Conservation (phyloP, 2,888 invertebrate species). For the Thereva nobilitata region DNA sequence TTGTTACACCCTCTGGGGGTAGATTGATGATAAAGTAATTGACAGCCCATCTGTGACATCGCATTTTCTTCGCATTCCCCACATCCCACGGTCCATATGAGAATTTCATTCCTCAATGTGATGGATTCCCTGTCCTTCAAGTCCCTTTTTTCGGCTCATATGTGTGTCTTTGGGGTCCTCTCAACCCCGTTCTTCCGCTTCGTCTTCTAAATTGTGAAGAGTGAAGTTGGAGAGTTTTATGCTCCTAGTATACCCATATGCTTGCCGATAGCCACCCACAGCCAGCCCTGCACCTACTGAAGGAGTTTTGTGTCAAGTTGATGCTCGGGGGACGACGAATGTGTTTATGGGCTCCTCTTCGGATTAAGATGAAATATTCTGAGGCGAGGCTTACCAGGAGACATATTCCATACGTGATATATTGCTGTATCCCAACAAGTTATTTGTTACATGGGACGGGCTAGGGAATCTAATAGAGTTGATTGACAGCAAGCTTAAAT, state of each 20-base stretch:
- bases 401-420: slow-evolving; percentile 35
- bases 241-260: not conserved
- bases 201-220: not conserved
- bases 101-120: slow-evolving; percentile 30
- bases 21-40: slow-evolving; percentile 42
- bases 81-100: slow-evolving; percentile 18
- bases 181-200: not conserved
- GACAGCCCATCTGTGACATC: slow-evolving; percentile 41
- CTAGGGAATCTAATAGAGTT: slow-evolving; percentile 36
- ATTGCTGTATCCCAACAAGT: slow-evolving; percentile 31
- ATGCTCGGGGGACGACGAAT: slow-evolving; percentile 8
- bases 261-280: not conserved
- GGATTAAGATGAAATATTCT: slow-evolving; percentile 36
- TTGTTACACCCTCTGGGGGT: slow-evolving; percentile 24
- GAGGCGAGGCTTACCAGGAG: slow-evolving; percentile 24
- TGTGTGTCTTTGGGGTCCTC: slow-evolving; percentile 9
- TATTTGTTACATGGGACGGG: slow-evolving; percentile 34
- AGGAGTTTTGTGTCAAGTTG: slow-evolving; percentile 11
- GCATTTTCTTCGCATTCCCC: slow-evolving; percentile 22
- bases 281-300: not conserved
- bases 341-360: slow-evolving; percentile 28
- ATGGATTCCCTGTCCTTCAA: slow-evolving; percentile 36
- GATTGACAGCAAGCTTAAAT: slow-evolving; percentile 35
- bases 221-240: slow-evolving; percentile 5
- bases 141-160: not conserved